A percentile compares a stretch with the other conserved stretches of the same genome.
Conservation (phyloP, 2,113 vertebrate species). For the Lycaon pictus region DNA sequence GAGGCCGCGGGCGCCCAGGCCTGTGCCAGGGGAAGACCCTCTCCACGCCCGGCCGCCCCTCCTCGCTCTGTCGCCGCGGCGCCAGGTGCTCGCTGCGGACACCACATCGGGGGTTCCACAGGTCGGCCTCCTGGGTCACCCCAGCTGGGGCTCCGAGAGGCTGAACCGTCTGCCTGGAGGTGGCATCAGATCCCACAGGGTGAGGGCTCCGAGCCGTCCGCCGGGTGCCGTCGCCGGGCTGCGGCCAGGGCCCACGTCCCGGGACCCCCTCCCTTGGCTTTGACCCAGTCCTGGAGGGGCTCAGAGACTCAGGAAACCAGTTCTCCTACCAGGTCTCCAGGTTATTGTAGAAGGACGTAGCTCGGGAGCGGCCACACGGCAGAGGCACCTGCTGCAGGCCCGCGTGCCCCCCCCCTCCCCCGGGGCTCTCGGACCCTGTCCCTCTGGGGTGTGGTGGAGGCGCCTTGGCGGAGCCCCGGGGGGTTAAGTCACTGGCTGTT, state of each 20-base stretch:
- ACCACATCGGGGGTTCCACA: background rate
- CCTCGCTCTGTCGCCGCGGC: background rate
- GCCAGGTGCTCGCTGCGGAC: background rate
- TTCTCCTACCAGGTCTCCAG: background rate
- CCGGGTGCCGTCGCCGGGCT: too few relatives aligned
- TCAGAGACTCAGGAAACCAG: background rate
- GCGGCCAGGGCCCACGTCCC: too few relatives aligned
- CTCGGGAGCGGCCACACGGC: background rate
- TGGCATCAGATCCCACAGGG: background rate
- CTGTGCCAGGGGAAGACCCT: background rate
- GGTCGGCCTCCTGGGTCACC: background rate
- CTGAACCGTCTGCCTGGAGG: background rate
- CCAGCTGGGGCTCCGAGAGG: background rate
- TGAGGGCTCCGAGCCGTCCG: background rate
- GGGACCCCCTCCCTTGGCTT: background rate
- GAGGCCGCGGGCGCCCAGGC: background rate
- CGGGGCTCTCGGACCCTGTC: background rate
- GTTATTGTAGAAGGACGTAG: background rate
- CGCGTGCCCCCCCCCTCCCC: too few relatives aligned
- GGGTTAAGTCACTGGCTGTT: background rate
- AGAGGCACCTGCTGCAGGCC: background rate
- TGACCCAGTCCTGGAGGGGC: background rate
- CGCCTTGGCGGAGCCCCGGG: background rate
- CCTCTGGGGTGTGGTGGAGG: background rate
- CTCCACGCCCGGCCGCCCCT: background rate